Evolutionary conservation across 2,113 vertebrate species (phyloP).

Genomic region (Panurus biarmicus): DNA sequence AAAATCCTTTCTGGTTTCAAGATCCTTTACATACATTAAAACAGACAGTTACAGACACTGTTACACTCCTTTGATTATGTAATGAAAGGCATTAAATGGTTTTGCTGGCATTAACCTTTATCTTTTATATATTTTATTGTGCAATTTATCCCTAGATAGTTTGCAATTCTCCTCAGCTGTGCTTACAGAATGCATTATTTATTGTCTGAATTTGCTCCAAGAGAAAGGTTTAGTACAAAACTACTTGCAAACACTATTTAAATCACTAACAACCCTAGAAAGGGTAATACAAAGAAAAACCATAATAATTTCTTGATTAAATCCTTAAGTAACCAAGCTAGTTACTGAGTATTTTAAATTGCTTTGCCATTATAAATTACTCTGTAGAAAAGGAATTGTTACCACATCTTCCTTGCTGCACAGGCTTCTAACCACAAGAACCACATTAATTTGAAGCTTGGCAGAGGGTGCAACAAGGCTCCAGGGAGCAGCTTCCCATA

Average conservation of each 20-base stretch:
- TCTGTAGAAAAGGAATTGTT: conserved; percentile 36
- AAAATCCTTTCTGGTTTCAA: not conserved
- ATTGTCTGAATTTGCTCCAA: conserved; percentile 21
- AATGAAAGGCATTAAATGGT: conserved; percentile 27
- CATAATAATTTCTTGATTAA: conserved; percentile 47
- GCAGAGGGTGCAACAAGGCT: conserved; percentile 7
- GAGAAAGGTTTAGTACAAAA: conserved; percentile 11
- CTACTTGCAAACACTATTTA: not conserved
- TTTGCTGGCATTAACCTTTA: conserved; percentile 49
- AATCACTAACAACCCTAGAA: not conserved
- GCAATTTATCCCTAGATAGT: conserved; percentile 37
- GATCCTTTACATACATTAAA: conserved; percentile 3
- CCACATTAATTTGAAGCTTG: conserved; percentile 50
- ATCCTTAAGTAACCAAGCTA: conserved; percentile 33
- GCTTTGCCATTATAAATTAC: conserved; percentile 33
- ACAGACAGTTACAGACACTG: not conserved
- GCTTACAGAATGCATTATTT: conserved; percentile 30
- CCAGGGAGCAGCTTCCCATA: not conserved
- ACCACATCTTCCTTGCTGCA: conserved; percentile 39
- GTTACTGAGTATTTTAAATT: conserved; percentile 34
- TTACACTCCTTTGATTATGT: conserved; percentile 32
- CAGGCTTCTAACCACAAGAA: conserved; percentile 47
- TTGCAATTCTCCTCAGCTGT: conserved; percentile 13
- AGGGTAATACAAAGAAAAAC: not conserved
- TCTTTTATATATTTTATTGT: conserved; percentile 22